These are phyloP conservation scores for Chymomyza procnemis DNA, from an alignment of 2,888 invertebrate species.

Conservation along the genomic window DNA sequence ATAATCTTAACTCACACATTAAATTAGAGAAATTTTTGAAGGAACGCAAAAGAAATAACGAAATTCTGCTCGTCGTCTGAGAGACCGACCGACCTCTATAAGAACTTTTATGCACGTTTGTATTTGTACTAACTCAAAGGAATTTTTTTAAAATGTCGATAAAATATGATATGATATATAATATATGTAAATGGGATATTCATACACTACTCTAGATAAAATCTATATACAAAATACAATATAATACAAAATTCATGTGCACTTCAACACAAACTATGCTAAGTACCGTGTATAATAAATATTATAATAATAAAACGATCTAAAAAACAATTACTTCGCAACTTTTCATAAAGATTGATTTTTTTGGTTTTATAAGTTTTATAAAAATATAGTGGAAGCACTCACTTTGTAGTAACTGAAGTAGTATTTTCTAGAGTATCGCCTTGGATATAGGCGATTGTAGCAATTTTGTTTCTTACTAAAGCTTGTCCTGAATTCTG, in stretches of 20 bases:
- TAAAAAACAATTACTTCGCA: not conserved
- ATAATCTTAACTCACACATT: conserved; percentile 44
- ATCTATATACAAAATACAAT: conserved; percentile 45
- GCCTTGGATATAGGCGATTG: too few species aligned
- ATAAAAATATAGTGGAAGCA: too few species aligned
- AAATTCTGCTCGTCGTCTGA: not conserved
- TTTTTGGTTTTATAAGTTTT: too few species aligned
- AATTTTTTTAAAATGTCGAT: conserved; percentile 36
- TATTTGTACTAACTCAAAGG: conserved; percentile 8
- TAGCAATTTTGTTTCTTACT: too few species aligned
- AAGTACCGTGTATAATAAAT: conserved; percentile 39
- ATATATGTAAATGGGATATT: conserved; percentile 64
- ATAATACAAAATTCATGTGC: conserved; percentile 62
- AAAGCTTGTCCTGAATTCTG: too few species aligned
- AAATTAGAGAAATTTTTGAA: conserved; percentile 27
- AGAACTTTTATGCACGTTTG: not conserved
- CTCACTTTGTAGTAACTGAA: too few species aligned
- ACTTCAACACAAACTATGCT: conserved; percentile 59
- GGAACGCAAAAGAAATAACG: too few species aligned
- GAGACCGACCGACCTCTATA: not conserved
- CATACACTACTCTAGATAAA: conserved; percentile 44
- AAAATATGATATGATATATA: conserved; percentile 14
- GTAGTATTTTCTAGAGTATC: too few species aligned
- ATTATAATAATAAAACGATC: conserved; percentile 10
- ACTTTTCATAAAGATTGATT: not conserved